Evolutionary conservation across 2,113 vertebrate genomes (phyloP), one percentile per base, ranked within the genome.

Genomic region (Solea solea): DNA sequence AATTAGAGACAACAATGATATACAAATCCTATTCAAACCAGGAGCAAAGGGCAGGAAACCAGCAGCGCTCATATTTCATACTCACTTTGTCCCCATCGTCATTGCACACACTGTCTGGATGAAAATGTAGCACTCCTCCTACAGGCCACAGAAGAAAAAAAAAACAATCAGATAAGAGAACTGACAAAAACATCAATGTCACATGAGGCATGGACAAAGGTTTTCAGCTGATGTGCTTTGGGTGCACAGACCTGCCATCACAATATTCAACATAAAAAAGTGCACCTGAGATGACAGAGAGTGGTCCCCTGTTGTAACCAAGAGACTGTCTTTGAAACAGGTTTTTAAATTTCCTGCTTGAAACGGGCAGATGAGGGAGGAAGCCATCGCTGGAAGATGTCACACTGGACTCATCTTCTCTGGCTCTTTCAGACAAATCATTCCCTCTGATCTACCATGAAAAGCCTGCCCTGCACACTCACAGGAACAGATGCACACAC

Each of bases 1-100:
- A 66, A 15, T 45, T 45, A 74, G 39, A 48, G 11, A 64, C 48
- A 46, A 74, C 54, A 78, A 50, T 50, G 44, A 74, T 56, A 73
- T 25, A 50, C 48, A 79, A 82, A 79, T 81, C 64, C 55, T 78
- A 74, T 86, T 80, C 54, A 76, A 83, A 86, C 9, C 58, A 72
- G 55, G 53, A 75, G 58, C 59, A 71, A 15, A 70, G 66, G n/a
- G 76, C 50, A 59, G n/a, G 69, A 46, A 76, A 70, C 55, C 81
- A 50, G 55, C 71, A 11, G 15, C 16, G 40, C 42, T 83, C 69
- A 64, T 73, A 61, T 82, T 73, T 86, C 77, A 79, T 67, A 81
- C 92, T 86, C 74, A 93, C 92, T 85, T 93, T 93, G 82, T 93
- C 92, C 42, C 89, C 81, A 75, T 93, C 92, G 14, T 93, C 92